Evolutionary conservation across 2,888 invertebrate genomes (phyloP), one percentile per base, ranked within the genome.

Genomic region (Drosophila meridiana): DNA sequence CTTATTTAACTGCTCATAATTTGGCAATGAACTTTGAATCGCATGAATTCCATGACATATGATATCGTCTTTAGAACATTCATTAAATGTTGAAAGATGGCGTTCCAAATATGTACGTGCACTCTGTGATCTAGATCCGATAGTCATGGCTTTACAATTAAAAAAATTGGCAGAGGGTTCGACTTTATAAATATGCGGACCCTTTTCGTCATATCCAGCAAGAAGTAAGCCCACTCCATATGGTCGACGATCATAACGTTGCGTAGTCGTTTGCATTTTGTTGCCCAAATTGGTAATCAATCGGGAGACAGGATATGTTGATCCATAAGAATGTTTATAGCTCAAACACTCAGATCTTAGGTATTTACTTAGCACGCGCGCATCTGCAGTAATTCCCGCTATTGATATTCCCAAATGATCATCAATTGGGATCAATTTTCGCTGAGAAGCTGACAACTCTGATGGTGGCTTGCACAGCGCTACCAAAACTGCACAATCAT

Each of bases 131-230:
- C 99, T 95, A 0, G 99, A 97, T 0, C 99, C 99, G 79, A 99
- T 99, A 0, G 99, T 98, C 98, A 99, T 99, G 0, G 99, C 99
- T 89, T 98, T 97, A 94, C 99, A 99, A 93, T 99, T 98, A 89
- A 98, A 99, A 93, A 95, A 99, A 94, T 99, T 99, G 0, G 99
- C 99, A 0, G 99, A 99, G 0, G 99, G 99, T 83, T 98, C 98
- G 0, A 99, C 98, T 94, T 99, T 99, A 93, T 97, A 99, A 82
- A 99, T 97, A 91, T 99, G 99, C 0, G 99, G 97, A 0, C 99
- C 99, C 94, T 96, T 96, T 87, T 92, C 98, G 94, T 99, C 99
- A 94, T 97, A 99, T 42, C 99, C 99, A 88, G 98, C 98, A 6
- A 99, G 97, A 30, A 99, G 94, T n/a, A 99, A 94, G 2, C 99